These are phyloP conservation scores for Megalurothrips usitatus DNA, from an alignment of 2,888 invertebrate species.

Conservation along the genomic window DNA sequence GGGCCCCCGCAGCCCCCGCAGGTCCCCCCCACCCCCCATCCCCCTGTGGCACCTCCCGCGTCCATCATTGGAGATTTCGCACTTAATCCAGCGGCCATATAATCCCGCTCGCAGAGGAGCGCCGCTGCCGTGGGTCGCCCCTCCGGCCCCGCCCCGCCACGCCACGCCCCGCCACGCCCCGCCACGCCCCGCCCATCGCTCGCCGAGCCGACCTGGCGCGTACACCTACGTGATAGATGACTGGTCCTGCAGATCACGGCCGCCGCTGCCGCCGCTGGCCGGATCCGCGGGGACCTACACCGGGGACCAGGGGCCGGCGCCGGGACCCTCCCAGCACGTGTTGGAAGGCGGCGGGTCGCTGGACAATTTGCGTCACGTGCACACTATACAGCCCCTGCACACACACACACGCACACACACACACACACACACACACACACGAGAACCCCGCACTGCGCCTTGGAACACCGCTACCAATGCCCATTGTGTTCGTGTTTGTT, in stretches of 20 bases:
- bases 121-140: background rate
- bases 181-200: background rate
- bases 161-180: background rate
- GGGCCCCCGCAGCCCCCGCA: background rate
- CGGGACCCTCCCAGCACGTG: background rate
- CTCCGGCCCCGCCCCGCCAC: background rate
- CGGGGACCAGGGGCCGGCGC: background rate
- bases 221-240: constrained; percentile 26
- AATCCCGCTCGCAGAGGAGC: background rate
- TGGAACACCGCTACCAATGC: too few relatives aligned
- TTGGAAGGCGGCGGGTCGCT: background rate
- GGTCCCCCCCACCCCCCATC: background rate
- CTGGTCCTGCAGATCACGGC: constrained; percentile 19
- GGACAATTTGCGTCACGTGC: background rate
- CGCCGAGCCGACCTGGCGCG: background rate
- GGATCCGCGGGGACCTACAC: too few relatives aligned
- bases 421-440: background rate
- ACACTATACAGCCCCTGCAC: too few relatives aligned
- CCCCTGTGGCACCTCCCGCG: background rate
- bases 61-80: constrained; percentile 20
- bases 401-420: background rate
- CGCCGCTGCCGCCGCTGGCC: background rate
- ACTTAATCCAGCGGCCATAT: constrained; percentile 17
- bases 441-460: too few relatives aligned
- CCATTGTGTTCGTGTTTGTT: too few relatives aligned